phyloP scores from a whole-genome alignment of 37 sponge, comb jelly and placozoan species.

The Bolinopsis microptera region DNA sequence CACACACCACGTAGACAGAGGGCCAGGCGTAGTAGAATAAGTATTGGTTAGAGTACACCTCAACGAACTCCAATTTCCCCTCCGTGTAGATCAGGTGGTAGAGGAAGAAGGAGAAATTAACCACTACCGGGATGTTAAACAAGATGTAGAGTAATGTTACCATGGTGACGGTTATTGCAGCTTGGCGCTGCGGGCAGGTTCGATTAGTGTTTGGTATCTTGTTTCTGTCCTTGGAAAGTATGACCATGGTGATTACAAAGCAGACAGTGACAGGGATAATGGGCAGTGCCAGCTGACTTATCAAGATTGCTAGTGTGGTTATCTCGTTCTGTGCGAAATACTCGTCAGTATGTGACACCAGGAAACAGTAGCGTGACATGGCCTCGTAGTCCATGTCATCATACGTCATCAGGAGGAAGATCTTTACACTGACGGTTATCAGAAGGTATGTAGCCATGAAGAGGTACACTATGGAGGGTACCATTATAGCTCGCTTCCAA shows the following conservation, averaged over 20 bases:
- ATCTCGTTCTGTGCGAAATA: background rate
- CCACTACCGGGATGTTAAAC: background rate
- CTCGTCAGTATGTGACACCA: background rate
- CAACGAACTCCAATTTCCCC: background rate
- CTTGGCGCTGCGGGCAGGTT: background rate
- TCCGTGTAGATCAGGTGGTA: background rate
- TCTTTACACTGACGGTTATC: background rate
- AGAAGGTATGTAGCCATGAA: constrained; percentile 1
- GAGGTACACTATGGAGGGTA: background rate
- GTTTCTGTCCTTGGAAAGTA: background rate
- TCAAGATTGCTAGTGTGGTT: background rate
- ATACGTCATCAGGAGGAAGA: background rate
- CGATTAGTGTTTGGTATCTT: background rate
- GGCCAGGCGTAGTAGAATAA: constrained; percentile 25
- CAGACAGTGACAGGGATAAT: background rate
- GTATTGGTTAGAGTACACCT: background rate
- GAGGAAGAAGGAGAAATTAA: constrained; percentile 5
- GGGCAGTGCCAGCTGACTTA: constrained; percentile 8
- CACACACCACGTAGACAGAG: background rate
- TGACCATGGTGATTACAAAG: background rate
- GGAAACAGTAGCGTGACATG: constrained; percentile 41
- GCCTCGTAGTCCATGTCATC: constrained; percentile 48
- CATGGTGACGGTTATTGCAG: background rate
- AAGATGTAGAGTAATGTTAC: constrained; percentile 4
- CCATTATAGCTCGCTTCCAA: background rate